These are phyloP conservation scores for Cyanoliseus patagonus DNA, from an alignment of 2,113 vertebrate species.

Conservation along the genomic window DNA sequence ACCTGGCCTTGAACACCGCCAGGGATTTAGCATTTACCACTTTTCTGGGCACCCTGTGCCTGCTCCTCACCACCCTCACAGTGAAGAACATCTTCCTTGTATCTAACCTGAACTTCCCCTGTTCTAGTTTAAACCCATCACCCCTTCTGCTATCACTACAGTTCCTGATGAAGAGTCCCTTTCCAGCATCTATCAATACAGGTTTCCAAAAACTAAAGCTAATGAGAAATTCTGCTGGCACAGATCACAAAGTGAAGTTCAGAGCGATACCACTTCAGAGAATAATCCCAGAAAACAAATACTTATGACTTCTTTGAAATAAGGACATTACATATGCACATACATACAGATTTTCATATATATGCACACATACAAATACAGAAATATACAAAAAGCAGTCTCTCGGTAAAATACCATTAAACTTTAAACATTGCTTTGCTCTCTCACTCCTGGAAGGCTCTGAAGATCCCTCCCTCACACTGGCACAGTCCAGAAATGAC, in stretches of 20 bases:
- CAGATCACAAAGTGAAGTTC: background rate
- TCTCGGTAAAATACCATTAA: background rate
- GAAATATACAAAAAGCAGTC: background rate
- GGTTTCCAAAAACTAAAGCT: background rate
- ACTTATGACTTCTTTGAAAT: background rate
- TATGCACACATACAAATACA: background rate
- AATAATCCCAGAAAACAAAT: background rate
- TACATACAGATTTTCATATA: background rate
- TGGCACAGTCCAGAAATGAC: background rate
- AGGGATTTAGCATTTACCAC: background rate
- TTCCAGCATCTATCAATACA: background rate
- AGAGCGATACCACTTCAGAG: background rate
- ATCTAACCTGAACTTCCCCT: background rate
- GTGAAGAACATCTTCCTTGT: background rate
- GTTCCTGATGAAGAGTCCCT: background rate
- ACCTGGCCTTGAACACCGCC: background rate
- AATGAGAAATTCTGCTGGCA: background rate
- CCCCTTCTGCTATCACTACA: background rate
- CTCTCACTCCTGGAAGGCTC: background rate
- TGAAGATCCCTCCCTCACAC: background rate
- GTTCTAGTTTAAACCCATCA: background rate
- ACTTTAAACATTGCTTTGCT: background rate
- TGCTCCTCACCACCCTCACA: background rate
- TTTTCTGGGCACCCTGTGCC: background rate
- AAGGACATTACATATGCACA: background rate